These are phyloP conservation scores for Agriopis leucophaearia DNA, from an alignment of 2,888 invertebrate genomes.

Conservation along the genomic window DNA sequence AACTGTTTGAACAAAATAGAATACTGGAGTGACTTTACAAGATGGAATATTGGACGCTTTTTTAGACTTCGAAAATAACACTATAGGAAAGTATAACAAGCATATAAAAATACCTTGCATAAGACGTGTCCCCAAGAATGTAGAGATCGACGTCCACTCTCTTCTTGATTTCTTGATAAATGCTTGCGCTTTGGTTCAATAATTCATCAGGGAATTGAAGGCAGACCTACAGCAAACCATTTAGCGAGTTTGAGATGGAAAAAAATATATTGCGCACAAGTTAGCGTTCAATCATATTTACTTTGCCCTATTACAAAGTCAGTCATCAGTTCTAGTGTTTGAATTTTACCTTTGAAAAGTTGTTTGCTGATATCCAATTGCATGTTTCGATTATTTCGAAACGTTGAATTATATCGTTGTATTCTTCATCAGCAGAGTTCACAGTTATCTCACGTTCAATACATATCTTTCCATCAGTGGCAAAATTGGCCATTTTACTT, in stretches of 20 bases:
- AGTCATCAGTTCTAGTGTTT: background rate
- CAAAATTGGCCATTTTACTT: conserved; percentile 78
- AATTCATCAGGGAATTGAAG: conserved; percentile 96
- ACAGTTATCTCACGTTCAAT: conserved; percentile 80
- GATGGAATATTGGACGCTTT: too few relatives aligned
- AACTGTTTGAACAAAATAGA: conserved; percentile 83
- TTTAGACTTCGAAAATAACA: too few relatives aligned
- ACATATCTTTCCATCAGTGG: conserved; percentile 82
- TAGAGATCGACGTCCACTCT: conserved; percentile 87
- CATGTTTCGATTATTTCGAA: conserved; percentile 88
- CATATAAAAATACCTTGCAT: conserved; percentile 88
- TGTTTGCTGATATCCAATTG: conserved; percentile 90
- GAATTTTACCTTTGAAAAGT: conserved; percentile 87
- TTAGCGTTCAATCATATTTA: too few relatives aligned
- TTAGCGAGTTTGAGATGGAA: background rate
- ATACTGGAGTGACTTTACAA: too few relatives aligned
- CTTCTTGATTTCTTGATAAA: conserved; percentile 87
- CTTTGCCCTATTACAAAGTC: too few relatives aligned
- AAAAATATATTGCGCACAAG: background rate
- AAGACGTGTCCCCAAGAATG: conserved; percentile 96
- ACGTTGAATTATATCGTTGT: conserved; percentile 69
- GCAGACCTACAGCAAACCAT: conserved; percentile 88
- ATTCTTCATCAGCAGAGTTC: conserved; percentile 45
- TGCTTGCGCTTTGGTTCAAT: conserved; percentile 88
- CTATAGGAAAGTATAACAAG: too few relatives aligned